phyloP scores from a whole-genome alignment of 2,888 invertebrate genomes.

The Cephus nigrinus region DNA sequence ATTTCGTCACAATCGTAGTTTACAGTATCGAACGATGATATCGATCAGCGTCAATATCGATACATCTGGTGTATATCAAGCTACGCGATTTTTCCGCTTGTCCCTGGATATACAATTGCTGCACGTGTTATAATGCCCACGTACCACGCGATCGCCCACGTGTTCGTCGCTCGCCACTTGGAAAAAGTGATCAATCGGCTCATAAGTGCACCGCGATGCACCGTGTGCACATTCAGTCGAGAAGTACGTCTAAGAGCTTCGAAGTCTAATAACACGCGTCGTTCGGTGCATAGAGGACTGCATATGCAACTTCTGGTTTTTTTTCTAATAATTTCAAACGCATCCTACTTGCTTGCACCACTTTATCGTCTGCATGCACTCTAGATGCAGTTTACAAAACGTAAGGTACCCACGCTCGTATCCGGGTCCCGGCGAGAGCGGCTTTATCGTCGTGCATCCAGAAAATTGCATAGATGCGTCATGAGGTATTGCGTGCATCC shows the following conservation, averaged over 20 bases:
- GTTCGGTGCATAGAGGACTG: neutral
- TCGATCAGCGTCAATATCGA: neutral
- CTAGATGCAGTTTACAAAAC: neutral
- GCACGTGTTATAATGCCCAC: neutral
- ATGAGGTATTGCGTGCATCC: neutral
- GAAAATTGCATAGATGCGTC: neutral
- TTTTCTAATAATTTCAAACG: too few relatives aligned
- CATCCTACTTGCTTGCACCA: neutral
- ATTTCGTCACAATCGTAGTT: neutral
- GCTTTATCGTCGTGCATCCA: neutral
- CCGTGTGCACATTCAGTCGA: neutral
- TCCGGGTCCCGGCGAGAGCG: neutral
- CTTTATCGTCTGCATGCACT: neutral
- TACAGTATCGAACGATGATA: neutral
- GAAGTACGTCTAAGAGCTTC: neutral
- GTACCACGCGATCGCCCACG: constrained; percentile 5
- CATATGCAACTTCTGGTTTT: too few relatives aligned
- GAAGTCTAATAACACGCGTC: neutral
- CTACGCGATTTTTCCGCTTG: neutral
- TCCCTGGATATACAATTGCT: neutral
- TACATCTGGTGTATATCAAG: neutral
- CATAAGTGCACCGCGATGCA: neutral
- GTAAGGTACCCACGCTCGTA: neutral
- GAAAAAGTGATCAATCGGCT: neutral
- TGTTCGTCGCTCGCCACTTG: neutral